These are phyloP conservation scores for Labeo calbasu DNA, from an alignment of 2,797 vertebrate species.

Conservation along the genomic window DNA sequence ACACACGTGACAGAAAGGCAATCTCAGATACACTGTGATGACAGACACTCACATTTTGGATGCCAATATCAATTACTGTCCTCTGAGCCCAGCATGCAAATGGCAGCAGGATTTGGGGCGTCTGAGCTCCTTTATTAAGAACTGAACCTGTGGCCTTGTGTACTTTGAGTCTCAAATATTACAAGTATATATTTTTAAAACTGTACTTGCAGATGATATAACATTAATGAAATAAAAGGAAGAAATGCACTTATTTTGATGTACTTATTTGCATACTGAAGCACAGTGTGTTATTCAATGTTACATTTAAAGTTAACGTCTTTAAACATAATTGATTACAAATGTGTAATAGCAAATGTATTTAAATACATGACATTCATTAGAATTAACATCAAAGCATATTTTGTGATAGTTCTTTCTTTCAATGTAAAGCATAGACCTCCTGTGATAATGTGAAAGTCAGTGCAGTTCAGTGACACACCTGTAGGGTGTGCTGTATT, in stretches of 20 bases:
- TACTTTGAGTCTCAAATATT: not conserved
- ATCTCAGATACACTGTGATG: constrained; percentile 17
- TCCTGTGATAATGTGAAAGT: not conserved
- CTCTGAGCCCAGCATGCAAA: not conserved
- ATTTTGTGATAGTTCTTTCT: too few species aligned
- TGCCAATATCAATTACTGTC: not conserved
- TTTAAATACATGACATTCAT: not conserved
- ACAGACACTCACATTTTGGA: not conserved
- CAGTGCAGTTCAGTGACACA: not conserved
- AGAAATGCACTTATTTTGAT: not conserved
- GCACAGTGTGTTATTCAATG: not conserved
- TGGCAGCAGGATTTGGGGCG: not conserved
- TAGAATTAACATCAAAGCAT: not conserved
- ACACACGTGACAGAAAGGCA: constrained; percentile 2
- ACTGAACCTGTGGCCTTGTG: not conserved
- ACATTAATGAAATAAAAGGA: not conserved
- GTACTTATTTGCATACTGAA: not conserved
- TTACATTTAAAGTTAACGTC: not conserved
- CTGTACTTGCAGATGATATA: not conserved
- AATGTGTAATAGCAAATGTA: not conserved
- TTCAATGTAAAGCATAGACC: not conserved
- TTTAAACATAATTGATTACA: not conserved
- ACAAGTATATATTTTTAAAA: not conserved
- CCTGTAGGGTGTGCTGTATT: not conserved
- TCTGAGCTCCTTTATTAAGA: constrained; percentile 9